Base-by-base conservation (phyloP, 2,888 invertebrate species). In the Drosophila lacicola region DNA sequence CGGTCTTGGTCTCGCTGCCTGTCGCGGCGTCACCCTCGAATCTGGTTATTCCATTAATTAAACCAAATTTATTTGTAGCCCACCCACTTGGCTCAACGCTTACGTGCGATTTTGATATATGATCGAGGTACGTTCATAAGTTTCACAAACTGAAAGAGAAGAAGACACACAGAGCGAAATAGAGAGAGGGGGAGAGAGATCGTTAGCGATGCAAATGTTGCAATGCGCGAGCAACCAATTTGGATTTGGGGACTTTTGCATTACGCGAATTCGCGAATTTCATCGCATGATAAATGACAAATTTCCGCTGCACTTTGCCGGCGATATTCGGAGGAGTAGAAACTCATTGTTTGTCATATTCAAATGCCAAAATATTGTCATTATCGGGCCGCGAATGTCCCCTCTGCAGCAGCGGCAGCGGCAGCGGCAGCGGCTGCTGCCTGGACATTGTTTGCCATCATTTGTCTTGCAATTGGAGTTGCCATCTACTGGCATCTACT, bases 351-450 rank as follows among this genome's bases (percentile, higher is more conserved):
- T 83, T 83, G 88, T 89, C 83, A 83, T 83, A 84, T 83, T 88
- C 84, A 89, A 85, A 85, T 89, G 82, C 74, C 78, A 83, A 82
- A 88, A 89, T 79, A 89, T 88, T 85, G 86, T 88, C 90, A 88
- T 85, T 89, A 88, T 88, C 74, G 64, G 69, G 49, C 51, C 49
- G 69, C 44, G 65, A 49, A 46, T 57, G 55, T 49, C 54, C 47
- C 14, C 56, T 29, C 21, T 10, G 17, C 17, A 1, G 17, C 17
- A 17, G 17, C 17, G 17, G 17, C 17, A 17, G 17, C 17, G 17
- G 17, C 17, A 17, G 17, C 17, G 33, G 13, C 37, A 21, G 41
- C 29, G 21, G 17, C 44, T 53, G 50, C 21, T 44, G 41, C 61
- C 47, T 39, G 44, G 37, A 55, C 74, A 82, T 82, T 79, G 71